Base-by-base conservation (phyloP, 2,797 vertebrate species). In the Semotilus atromaculatus region DNA sequence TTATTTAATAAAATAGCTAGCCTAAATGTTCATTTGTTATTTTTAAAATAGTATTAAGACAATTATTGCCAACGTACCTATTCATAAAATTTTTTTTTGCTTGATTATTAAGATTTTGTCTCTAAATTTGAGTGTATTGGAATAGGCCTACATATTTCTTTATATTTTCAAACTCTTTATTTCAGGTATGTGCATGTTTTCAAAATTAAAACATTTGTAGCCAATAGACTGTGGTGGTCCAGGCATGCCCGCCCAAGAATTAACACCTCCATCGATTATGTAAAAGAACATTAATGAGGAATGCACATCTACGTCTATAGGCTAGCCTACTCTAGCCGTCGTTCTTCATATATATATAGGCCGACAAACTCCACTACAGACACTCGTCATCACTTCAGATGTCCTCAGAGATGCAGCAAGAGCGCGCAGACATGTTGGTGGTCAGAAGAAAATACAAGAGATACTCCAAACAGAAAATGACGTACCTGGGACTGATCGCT, bases 401-500 rank as follows among this genome's bases (percentile, higher is more conserved):
- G 72, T 53, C 34, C 13, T 36, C 34, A 4, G 43, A 40, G 73
- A 76, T 77, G 72, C 82, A 76, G 82, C 64, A 13, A 18, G 34
- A 58, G 48, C 11, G 62, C 31, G 45, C 45, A 16, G 82, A 58
- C 45, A 77, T 67, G 82, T 7, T 58, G 45, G 48, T 68, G 45
- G 36, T 43, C 26, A 55, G 62, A 19, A 77, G 73, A 58, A 83
- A 83, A 68, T 77, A 83, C 82, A 83, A 34, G 43, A 83, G 58
- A 53, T 75, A 83, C 64, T 77, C 48, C 73, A 83, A 83, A 68
- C 64, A 68, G n/a, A 83, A 77, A 26, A 68, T 77, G 73, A 83
- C 82, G 1, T 83, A 83, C 64, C 73, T 83, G n/a, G 82, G 73
- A n/a, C 73, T 85, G 38, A 85, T 81, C 26, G 84, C 77, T 5